Base-by-base conservation (phyloP, 2,797 vertebrate genomes). In the Momotus momota region DNA sequence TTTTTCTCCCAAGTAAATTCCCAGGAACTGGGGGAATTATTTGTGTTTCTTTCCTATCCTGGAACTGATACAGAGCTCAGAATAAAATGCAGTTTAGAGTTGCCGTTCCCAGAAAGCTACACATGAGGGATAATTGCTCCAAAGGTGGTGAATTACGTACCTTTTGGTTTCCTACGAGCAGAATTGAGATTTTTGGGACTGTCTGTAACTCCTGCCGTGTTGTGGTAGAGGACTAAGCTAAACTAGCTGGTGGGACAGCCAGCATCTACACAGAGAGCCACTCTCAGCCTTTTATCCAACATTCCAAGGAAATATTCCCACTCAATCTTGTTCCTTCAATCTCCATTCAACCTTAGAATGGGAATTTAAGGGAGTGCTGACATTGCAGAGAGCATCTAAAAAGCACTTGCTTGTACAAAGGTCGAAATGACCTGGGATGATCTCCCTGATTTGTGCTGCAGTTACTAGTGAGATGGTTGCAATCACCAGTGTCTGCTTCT, bases 1-100 rank as follows among this genome's bases (percentile, higher is more conserved):
- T 95, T 90, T 92, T 94, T 67, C 65, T 93, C 78, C 48, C 15
- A 43, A 80, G 60, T 57, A 82, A 52, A 65, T 92, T 91, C 83
- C 64, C 60, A 86, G 90, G 64, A 94, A 41, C 70, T 80, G 48
- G 67, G 46, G 70, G 58, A 66, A 49, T 84, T 93, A 29, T 52
- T 91, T 86, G 11, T 80, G 12, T 82, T 45, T n/a, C 2, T 82
- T 96, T 95, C 86, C 69, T 88, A 90, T 71, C 52, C 67, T 74
- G 66, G 58, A 85, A 10, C 25, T 90, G 55, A 40, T 14, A 29
- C 29, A 74, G n/a, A 83, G 27, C 23, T 48, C 38, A 27, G 49
- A 45, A 52, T 12, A 77, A 80, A 67, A 81, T 5, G 22, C 48
- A 38, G 1, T 65, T 67, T 61, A 46, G n/a, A 20, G 48, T n/a